Evolutionary conservation across 1,140 invertebrate species (phyloP).

Genomic region (Agrypnia vestita): DNA sequence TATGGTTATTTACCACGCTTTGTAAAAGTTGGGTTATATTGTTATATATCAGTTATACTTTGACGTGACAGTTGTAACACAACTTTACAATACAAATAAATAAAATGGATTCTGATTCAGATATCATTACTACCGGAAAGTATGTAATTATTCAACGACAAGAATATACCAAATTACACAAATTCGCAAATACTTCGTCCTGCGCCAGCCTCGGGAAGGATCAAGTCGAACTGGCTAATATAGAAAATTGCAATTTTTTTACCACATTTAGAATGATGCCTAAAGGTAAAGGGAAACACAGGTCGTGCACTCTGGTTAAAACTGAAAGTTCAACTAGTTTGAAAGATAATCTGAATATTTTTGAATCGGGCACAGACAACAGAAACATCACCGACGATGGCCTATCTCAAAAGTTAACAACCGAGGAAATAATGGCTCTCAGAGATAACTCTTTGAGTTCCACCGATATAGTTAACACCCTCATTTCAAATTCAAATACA

Average conservation of each 20-base stretch:
- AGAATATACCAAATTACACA: slow-evolving; percentile 83
- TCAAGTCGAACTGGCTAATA: slow-evolving; percentile 79
- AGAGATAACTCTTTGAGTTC: slow-evolving; percentile 83
- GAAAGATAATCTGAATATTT: slow-evolving; percentile 73
- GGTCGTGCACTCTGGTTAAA: slow-evolving; percentile 75
- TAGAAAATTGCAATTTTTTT: slow-evolving; percentile 83
- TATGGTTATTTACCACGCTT: slow-evolving; percentile 16
- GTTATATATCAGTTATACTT: background rate
- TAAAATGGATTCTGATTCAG: slow-evolving; percentile 32
- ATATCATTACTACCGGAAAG: slow-evolving; percentile 75
- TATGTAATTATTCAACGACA: slow-evolving; percentile 84
- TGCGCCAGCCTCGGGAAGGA: slow-evolving; percentile 80
- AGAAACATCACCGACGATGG: slow-evolving; percentile 87
- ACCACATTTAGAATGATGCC: slow-evolving; percentile 86
- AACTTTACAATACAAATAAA: background rate
- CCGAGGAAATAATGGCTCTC: slow-evolving; percentile 86
- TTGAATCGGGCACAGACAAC: slow-evolving; percentile 84
- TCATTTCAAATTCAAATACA: slow-evolving; percentile 92
- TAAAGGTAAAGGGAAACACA: slow-evolving; percentile 73
- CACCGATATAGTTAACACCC: slow-evolving; percentile 87
- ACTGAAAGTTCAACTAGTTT: slow-evolving; percentile 71
- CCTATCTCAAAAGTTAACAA: slow-evolving; percentile 88
- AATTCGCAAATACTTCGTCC: slow-evolving; percentile 77
- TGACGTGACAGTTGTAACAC: background rate
- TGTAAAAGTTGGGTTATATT: background rate